Percentiles rank a stretch among this genome's conserved stretches.
phyloP scores from a whole-genome alignment of 2,113 vertebrate species.

The Cichladusa arquata region DNA sequence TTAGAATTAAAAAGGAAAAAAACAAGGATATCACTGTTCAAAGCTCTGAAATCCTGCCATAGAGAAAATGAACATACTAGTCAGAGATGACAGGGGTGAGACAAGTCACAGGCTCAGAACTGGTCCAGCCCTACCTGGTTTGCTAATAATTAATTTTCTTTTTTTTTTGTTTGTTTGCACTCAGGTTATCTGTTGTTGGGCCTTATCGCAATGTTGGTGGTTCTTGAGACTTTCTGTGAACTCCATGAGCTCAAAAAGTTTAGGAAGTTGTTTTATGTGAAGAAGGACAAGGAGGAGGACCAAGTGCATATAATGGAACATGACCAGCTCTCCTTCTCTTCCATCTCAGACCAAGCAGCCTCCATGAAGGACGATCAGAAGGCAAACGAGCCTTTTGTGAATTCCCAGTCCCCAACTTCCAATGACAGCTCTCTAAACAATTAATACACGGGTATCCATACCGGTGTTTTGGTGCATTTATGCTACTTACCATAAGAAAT shows the following conservation, averaged over 20 bases:
- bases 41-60: background rate
- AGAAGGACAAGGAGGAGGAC: conserved; percentile 91
- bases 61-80: background rate
- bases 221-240: conserved; percentile 96
- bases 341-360: conserved; percentile 78
- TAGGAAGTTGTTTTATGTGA: conserved; percentile 93
- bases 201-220: conserved; percentile 92
- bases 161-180: background rate
- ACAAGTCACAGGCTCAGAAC: background rate
- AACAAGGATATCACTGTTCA: background rate
- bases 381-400: conserved; percentile 77
- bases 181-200: conserved; percentile 91
- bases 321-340: conserved; percentile 91
- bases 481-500: conserved; percentile 25
- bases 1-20: background rate
- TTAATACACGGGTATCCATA: conserved; percentile 60
- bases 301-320: conserved; percentile 87
- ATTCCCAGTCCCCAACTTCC: conserved; percentile 62
- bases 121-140: background rate
- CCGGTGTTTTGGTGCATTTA: background rate
- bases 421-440: conserved; percentile 79
- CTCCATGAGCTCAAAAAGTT: conserved; percentile 94
- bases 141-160: background rate
- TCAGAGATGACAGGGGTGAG: background rate
- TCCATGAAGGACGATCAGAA: conserved; percentile 82